Evolutionary conservation across 2,888 invertebrate genomes (phyloP).

Genomic region (Malachius bipustulatus): DNA sequence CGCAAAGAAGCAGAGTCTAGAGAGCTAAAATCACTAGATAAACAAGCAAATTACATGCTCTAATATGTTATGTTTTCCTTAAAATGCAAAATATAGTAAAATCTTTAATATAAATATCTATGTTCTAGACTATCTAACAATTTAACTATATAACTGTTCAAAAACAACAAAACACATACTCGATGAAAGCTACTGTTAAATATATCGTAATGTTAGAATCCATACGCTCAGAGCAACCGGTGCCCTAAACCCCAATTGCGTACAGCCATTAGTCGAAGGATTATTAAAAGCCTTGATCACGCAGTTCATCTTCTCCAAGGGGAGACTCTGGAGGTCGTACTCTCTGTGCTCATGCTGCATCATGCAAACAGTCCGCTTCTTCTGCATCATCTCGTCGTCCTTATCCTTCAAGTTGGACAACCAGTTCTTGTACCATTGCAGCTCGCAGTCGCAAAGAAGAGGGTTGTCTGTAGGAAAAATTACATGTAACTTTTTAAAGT

Average conservation of each 20-base stretch:
- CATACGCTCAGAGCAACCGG: constrained; percentile 17
- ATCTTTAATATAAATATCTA: constrained; percentile 14
- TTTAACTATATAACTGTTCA: constrained; percentile 13
- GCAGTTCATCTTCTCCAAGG: constrained; percentile 73
- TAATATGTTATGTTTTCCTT: too few relatives aligned
- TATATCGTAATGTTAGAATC: constrained; percentile 20
- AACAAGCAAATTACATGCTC: constrained; percentile 8
- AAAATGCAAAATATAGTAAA: constrained; percentile 3
- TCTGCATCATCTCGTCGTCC: constrained; percentile 80
- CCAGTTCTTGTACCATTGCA: constrained; percentile 81
- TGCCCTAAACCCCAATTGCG: constrained; percentile 8
- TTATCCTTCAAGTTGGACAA: constrained; percentile 63
- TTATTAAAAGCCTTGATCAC: constrained; percentile 44
- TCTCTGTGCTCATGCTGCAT: constrained; percentile 72
- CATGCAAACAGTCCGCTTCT: constrained; percentile 72
- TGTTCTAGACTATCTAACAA: constrained; percentile 15
- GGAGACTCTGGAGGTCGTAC: constrained; percentile 70
- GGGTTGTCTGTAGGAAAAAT: constrained; percentile 61
- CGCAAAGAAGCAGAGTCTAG: constrained; percentile 12
- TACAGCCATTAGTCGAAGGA: constrained; percentile 9
- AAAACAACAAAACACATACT: background rate
- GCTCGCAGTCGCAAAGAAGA: constrained; percentile 73
- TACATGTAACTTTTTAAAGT: too few relatives aligned
- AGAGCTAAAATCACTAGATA: constrained; percentile 3
- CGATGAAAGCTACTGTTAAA: constrained; percentile 20